A percentile compares a stretch with the other conserved stretches of the same genome.
phyloP scores from a whole-genome alignment of 2,113 vertebrate species.

The Pluvianellus socialis region DNA sequence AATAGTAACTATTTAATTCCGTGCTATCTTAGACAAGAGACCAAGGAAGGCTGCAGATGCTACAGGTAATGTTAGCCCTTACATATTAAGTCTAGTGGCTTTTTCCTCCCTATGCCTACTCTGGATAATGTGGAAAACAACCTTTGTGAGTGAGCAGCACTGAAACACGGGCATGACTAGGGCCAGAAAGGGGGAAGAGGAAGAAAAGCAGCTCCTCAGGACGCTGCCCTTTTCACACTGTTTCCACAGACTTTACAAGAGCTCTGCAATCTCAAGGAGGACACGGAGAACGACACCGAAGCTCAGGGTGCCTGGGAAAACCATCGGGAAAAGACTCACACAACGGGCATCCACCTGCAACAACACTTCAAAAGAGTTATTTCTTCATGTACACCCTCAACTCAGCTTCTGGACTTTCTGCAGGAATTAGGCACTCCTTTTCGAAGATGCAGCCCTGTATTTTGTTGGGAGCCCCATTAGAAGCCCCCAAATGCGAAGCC shows the following conservation, averaged over 20 bases:
- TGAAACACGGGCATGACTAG: neutral
- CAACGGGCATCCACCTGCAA: neutral
- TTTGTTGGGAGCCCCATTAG: neutral
- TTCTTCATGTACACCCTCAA: neutral
- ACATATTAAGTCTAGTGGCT: neutral
- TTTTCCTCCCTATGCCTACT: neutral
- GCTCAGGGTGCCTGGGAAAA: neutral
- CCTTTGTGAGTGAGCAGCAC: neutral
- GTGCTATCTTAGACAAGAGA: neutral
- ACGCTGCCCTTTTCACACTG: too few species aligned
- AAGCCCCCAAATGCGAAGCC: neutral
- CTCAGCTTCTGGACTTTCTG: neutral
- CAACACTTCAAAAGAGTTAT: neutral
- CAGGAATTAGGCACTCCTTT: neutral
- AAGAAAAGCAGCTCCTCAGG: neutral
- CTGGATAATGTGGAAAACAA: neutral
- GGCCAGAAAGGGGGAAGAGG: too few species aligned
- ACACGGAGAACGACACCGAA: rapidly evolving
- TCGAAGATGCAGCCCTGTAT: neutral
- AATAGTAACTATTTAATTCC: neutral
- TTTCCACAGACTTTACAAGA: neutral
- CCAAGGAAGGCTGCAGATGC: neutral
- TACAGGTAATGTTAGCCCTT: neutral
- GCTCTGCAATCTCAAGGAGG: neutral
- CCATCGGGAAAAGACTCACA: neutral